phyloP scores from a whole-genome alignment of 2,888 invertebrate species.

The Pyrgus malvae region DNA sequence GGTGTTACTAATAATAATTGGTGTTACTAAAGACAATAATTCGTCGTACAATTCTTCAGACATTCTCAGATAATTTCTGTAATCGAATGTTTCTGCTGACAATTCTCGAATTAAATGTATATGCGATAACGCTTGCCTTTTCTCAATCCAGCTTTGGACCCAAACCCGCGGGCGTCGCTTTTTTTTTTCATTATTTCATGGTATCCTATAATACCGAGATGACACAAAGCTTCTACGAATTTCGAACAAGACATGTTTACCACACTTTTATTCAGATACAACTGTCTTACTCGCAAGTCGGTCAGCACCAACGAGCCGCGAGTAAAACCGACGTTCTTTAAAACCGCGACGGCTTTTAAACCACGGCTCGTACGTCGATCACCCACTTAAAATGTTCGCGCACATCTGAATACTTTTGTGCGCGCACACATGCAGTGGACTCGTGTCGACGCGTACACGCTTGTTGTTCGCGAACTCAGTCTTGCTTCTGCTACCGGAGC shows the following conservation, averaged over 20 bases:
- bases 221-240: background rate
- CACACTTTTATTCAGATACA: no score
- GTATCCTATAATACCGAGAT: background rate
- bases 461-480: conserved; percentile 32
- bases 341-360: background rate
- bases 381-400: conserved; percentile 26
- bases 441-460: conserved; percentile 25
- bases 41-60: background rate
- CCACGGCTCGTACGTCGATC: background rate
- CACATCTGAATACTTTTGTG: conserved; percentile 30
- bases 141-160: conserved; percentile 11
- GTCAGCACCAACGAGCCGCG: background rate
- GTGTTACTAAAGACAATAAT: no score
- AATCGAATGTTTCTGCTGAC: conserved; percentile 1
- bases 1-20: no score
- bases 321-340: background rate
- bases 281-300: background rate
- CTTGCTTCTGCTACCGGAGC: conserved; percentile 34
- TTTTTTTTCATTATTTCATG: conserved; percentile 8
- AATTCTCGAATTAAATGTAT: conserved; percentile 17
- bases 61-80: conserved; percentile 2
- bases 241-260: no score
- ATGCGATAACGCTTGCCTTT: conserved; percentile 17
- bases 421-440: conserved; percentile 28
- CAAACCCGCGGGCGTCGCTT: conserved; percentile 2